Evolutionary conservation across 2,113 vertebrate species (phyloP).

Genomic region (Fukomys damarensis): DNA sequence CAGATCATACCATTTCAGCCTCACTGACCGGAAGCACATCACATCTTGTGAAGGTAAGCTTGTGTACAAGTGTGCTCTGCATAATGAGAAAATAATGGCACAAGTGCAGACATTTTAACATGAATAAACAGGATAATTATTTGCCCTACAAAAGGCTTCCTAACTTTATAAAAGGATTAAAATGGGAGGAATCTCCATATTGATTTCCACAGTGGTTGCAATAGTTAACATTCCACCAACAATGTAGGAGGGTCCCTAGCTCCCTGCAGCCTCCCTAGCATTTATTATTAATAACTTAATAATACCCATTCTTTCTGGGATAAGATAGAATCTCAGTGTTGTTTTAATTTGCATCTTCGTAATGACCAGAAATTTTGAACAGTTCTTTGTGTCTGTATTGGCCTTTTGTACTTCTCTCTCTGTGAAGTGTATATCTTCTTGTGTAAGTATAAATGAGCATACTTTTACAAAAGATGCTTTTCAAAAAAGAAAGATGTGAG

Average conservation of each 20-base stretch:
- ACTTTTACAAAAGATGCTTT: conserved; percentile 28
- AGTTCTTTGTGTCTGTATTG: not conserved
- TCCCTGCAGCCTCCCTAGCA: not conserved
- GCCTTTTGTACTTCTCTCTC: not conserved
- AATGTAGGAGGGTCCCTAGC: not conserved
- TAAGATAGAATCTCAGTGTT: not conserved
- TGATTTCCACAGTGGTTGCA: not conserved
- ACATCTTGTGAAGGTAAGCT: not conserved
- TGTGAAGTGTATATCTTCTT: not conserved
- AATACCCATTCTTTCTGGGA: not conserved
- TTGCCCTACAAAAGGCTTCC: not conserved
- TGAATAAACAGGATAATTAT: not conserved
- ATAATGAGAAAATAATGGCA: not conserved
- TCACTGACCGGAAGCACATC: not conserved
- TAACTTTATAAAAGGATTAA: not conserved
- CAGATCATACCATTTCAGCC: conserved; percentile 14
- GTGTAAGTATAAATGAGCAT: conserved; percentile 34
- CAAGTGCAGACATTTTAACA: not conserved
- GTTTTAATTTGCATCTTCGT: not conserved
- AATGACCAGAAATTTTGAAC: not conserved
- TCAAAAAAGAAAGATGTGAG: not conserved
- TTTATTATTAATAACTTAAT: not conserved
- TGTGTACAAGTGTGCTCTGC: not conserved
- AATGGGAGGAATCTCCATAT: not conserved
- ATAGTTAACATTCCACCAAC: not conserved